These are phyloP conservation scores for Thumatha senex DNA, from an alignment of 2,888 invertebrate species.

Conservation along the genomic window DNA sequence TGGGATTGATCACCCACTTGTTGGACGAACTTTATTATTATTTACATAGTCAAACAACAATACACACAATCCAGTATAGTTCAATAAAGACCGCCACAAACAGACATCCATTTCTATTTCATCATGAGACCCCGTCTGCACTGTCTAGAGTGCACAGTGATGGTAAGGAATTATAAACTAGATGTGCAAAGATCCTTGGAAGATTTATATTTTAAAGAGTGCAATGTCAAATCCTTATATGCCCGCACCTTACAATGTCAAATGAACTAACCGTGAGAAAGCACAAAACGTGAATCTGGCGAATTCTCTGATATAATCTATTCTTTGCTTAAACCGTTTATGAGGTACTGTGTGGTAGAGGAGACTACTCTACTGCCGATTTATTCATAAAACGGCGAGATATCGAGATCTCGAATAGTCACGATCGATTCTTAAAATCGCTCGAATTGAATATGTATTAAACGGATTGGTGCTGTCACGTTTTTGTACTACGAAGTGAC, in stretches of 20 bases:
- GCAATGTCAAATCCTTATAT: too few relatives aligned
- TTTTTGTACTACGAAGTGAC: conserved; percentile 21
- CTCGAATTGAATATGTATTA: conserved; percentile 40
- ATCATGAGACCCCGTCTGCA: too few relatives aligned
- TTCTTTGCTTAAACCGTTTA: conserved; percentile 37
- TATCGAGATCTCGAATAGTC: conserved; percentile 60
- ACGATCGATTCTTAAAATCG: conserved; percentile 58
- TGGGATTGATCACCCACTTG: too few relatives aligned
- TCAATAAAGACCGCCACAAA: too few relatives aligned
- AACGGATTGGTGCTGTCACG: conserved; percentile 19
- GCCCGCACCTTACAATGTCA: conserved; percentile 19
- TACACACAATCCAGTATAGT: too few relatives aligned
- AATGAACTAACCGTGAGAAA: conserved; percentile 34
- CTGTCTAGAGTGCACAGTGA: too few relatives aligned
- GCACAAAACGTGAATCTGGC: conserved; percentile 36
- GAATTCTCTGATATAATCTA: conserved; percentile 41
- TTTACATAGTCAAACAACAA: too few relatives aligned
- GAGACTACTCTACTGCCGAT: conserved; percentile 49
- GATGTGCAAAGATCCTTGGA: too few relatives aligned
- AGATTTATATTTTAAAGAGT: too few relatives aligned
- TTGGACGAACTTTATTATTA: too few relatives aligned
- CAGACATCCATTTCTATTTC: too few relatives aligned
- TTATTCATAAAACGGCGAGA: conserved; percentile 61
- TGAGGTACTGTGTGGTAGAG: conserved; percentile 44
- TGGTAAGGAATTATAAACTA: too few relatives aligned